Base-by-base conservation (phyloP, 2,797 vertebrate species). In the Sciurus carolinensis region DNA sequence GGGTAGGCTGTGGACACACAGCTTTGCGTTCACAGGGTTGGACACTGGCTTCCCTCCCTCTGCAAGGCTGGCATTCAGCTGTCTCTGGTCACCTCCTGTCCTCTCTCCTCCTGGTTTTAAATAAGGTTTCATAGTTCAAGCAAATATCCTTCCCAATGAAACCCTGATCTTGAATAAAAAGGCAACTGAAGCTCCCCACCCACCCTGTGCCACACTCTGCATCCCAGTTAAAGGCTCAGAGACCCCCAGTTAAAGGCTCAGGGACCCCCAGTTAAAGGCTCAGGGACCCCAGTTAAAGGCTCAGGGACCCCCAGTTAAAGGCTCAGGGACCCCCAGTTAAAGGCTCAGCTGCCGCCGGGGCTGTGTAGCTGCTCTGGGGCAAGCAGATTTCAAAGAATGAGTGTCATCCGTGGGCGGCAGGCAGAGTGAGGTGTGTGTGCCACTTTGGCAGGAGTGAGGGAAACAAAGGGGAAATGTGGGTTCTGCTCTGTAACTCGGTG, bases 1-100 rank as follows among this genome's bases (percentile, higher is more conserved):
- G 85, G 94, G 64, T 86, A 93, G 83, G 91, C 93, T 92, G 95
- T 84, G 87, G 52, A n/a, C 84, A 96, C 47, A 94, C 94, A 94
- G 88, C 84, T 81, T 90, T 8, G 62, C 79, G 30, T 92, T 97
- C 96, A 67, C 76, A 95, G 92, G 95, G 82, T 71, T 75, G 64
- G 95, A 93, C 44, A 39, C 52, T 17, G 3, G 3, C 17, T 20
- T 52, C 9, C 94, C 44, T 39, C 83, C 77, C 69, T 91, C 87
- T n/a, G 47, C 86, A 66, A 93, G 96, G 64, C 96, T 28, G 15
- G 4, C 33, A 4, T 81, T 97, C 95, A 90, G 86, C 96, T 96
- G 94, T 90, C 92, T 96, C 93, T 87, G 97, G 81, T 54, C 76
- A 54, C 33, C 62, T 69, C 59, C 42, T 20, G 7, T 50, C 96